Conservation (phyloP, 2,888 invertebrate species). For the Drosophila vallismaia region DNA sequence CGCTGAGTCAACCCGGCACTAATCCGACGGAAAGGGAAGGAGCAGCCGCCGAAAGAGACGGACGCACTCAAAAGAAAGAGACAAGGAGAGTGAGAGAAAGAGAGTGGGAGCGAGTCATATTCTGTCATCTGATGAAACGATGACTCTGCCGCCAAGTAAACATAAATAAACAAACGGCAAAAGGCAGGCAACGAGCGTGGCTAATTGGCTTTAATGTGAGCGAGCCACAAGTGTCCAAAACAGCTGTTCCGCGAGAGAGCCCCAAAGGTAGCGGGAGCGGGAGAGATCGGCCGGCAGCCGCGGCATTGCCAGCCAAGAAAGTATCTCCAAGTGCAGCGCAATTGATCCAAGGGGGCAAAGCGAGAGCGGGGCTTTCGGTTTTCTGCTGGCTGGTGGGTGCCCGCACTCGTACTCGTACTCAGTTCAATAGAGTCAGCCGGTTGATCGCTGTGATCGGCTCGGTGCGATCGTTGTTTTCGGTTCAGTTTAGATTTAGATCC, state of each 20-base stretch:
- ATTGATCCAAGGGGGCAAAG: conserved; percentile 57
- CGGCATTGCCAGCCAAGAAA: conserved; percentile 59
- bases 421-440: conserved; percentile 30
- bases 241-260: conserved; percentile 38
- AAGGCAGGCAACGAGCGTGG: conserved; percentile 64
- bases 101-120: conserved; percentile 22
- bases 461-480: conserved; percentile 20
- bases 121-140: conserved; percentile 43
- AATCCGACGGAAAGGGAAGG: conserved; percentile 16
- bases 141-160: conserved; percentile 48
- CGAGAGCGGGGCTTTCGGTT: conserved; percentile 23
- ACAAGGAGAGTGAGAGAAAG: conserved; percentile 13
- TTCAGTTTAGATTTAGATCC: background rate
- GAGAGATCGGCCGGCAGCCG: conserved; percentile 17
- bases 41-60: background rate
- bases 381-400: background rate
- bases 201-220: conserved; percentile 57
- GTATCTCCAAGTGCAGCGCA: conserved; percentile 69
- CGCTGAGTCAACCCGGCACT: conserved; percentile 46
- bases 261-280: conserved; percentile 7
- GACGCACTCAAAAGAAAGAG: conserved; percentile 5
- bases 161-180: conserved; percentile 61
- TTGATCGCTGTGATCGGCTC: conserved; percentile 36
- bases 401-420: conserved; percentile 14
- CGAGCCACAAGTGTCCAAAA: conserved; percentile 48